Evolutionary conservation across 2,888 invertebrate species (phyloP), one percentile per base, ranked within the genome.

Genomic region (Aspidapion aeneum): DNA sequence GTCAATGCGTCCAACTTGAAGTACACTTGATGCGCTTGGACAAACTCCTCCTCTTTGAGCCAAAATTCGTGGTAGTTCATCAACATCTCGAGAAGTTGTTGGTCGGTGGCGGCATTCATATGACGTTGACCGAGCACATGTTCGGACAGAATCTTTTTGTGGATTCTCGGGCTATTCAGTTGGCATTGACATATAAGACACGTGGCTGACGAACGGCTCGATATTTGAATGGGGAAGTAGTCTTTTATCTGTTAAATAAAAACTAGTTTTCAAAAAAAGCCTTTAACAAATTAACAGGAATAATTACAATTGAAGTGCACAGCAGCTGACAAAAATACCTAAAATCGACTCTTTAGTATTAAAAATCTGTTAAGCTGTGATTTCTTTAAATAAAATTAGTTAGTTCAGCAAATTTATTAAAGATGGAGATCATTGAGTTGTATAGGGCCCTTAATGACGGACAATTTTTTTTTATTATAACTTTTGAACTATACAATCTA

Each of bases 11-110:
- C 63, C 16, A 74, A 73, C 18, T 64, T 58, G 62, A 77, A 75
- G 67, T 72, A 73, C 12, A 73, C 68, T 69, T 76, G 77, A 63
- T 76, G 76, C 3, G 74, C 71, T 61, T 77, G 77, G 64, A 70
- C 70, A 2, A 50, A 20, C 0, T 61, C 49, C 18, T 76, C 76
- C 60, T 72, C 68, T 55, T 66, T 71, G 5, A 68, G 60, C 70
- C 75, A 77, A 49, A 66, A 63, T 19, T 72, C 70, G 63, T 77
- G 77, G 58, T 74, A 77, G 18, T 63, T 66, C 49, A 61, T 59
- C n/a, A 75, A 57, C 16, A 62, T 60, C 19, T 62, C 55, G 3
- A 68, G 5, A 50, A 64, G 62, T 12, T 12, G 17, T 1, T 55
- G 17, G 18, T 58, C 66, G 1, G 50, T 17, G 3, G 71, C 68